A percentile compares a stretch with the other conserved stretches of the same genome.
Conservation (phyloP, 2,888 invertebrate genomes). For the Hyposoter dolosus region DNA sequence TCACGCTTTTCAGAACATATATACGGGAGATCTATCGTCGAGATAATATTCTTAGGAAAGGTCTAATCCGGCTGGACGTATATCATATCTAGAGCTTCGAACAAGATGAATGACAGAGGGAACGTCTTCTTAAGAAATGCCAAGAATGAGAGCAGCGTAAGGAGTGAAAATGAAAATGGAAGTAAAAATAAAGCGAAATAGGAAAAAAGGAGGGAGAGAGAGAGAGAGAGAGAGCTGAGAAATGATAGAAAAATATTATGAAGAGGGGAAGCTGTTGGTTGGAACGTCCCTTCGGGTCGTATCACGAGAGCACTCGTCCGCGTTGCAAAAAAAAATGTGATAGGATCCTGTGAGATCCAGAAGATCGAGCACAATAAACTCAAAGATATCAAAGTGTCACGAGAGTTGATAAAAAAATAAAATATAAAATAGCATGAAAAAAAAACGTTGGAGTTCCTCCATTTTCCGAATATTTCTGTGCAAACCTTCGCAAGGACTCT, state of each 20-base stretch:
- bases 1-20: constrained; percentile 33
- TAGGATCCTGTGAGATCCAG: constrained; percentile 2
- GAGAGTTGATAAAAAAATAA: constrained; percentile 20
- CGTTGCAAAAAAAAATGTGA: constrained; percentile 20
- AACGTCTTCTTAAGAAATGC: constrained; percentile 6
- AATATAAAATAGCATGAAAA: background rate
- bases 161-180: constrained; percentile 24
- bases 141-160: constrained; percentile 3
- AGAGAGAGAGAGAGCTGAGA: constrained; percentile 27
- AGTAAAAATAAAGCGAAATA: constrained; percentile 1
- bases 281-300: constrained; percentile 31
- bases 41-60: constrained; percentile 27
- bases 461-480: constrained; percentile 6
- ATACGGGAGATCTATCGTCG: constrained; percentile 32
- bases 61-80: constrained; percentile 60
- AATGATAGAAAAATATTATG: constrained; percentile 21
- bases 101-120: constrained; percentile 39
- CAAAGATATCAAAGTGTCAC: constrained; percentile 14
- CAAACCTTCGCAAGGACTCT: background rate
- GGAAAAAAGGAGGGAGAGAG: constrained; percentile 18
- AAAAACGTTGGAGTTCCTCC: background rate
- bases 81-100: constrained; percentile 57
- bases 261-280: constrained; percentile 6
- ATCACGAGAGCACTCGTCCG: constrained; percentile 12
- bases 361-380: constrained; percentile 12